These are phyloP conservation scores for Epizoanthus ramosus DNA, from an alignment of 92 coral and sea anemone species.

Conservation along the genomic window DNA sequence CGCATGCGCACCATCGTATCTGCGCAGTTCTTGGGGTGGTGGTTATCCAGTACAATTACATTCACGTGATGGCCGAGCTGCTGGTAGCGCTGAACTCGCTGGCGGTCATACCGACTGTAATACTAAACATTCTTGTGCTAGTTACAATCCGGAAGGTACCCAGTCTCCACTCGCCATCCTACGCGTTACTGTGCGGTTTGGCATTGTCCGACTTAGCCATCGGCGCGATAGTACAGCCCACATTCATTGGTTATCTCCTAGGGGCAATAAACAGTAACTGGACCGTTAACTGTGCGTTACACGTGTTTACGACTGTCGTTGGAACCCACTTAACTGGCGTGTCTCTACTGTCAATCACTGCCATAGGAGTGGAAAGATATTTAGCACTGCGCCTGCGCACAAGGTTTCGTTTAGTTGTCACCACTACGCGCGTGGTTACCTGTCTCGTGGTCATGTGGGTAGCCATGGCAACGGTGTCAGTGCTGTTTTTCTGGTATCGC, in stretches of 20 bases:
- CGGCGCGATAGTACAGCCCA: constrained; percentile 19
- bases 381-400: constrained; percentile 33
- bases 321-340: constrained; percentile 34
- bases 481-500: constrained; percentile 30
- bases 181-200: constrained; percentile 25
- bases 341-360: constrained; percentile 38
- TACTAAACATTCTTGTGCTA: constrained; percentile 5
- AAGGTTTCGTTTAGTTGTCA: constrained; percentile 26
- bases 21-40: constrained; percentile 17
- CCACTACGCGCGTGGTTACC: constrained; percentile 26
- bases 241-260: constrained; percentile 34
- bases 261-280: constrained; percentile 26
- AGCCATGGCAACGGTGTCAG: constrained; percentile 16
- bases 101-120: constrained; percentile 1
- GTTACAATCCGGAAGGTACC: constrained; percentile 26
- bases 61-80: constrained; percentile 37
- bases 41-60: constrained; percentile 16
- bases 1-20: constrained; percentile 25
- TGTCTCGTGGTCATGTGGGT: constrained; percentile 32
- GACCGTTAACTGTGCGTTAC: constrained; percentile 27
- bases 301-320: constrained; percentile 1
- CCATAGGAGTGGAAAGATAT: constrained; percentile 35
- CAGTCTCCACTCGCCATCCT: constrained; percentile 28
- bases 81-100: constrained; percentile 16
- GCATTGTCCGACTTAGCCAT: constrained; percentile 31